A percentile compares a stretch with the other conserved stretches of the same genome.
Conservation (phyloP, 1,140 invertebrate genomes). For the Orius insidiosus region DNA sequence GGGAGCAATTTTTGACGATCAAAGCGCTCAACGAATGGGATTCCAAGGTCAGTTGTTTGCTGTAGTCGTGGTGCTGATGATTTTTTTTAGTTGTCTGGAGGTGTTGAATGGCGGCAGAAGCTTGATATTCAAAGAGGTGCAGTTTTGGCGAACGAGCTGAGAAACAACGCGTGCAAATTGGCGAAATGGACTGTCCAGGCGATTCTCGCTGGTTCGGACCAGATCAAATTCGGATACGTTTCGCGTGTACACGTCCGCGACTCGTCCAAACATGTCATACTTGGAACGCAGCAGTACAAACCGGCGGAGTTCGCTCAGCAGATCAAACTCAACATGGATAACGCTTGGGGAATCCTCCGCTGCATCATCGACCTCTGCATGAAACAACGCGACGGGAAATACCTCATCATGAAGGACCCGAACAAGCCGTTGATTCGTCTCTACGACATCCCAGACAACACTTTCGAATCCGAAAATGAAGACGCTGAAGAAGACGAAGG, state of each 20-base stretch:
- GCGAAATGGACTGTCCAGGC: slow-evolving; percentile 99
- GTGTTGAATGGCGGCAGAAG: slow-evolving; percentile 96
- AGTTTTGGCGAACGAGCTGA: slow-evolving; percentile 91
- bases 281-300: slow-evolving; percentile 97
- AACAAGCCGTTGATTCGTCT: slow-evolving; percentile 93
- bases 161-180: slow-evolving; percentile 97
- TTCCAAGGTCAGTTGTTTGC: slow-evolving; percentile 43
- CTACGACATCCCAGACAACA: slow-evolving; percentile 95
- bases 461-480: slow-evolving; percentile 93
- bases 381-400: slow-evolving; percentile 94
- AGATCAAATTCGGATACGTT: slow-evolving; percentile 96
- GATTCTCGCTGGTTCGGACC: slow-evolving; percentile 87
- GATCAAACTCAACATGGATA: slow-evolving; percentile 99
- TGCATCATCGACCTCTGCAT: slow-evolving; percentile 97
- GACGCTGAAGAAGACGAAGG: slow-evolving; percentile 72
- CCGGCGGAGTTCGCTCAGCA: slow-evolving; percentile 96
- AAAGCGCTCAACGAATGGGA: slow-evolving; percentile 99
- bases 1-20: slow-evolving; percentile 90
- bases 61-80: too few species aligned
- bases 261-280: slow-evolving; percentile 89
- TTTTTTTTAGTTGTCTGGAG: slow-evolving; percentile 52
- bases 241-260: slow-evolving; percentile 84
- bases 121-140: slow-evolving; percentile 93
- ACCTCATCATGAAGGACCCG: slow-evolving; percentile 98
- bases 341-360: slow-evolving; percentile 96